Evolutionary conservation across 2,113 vertebrate genomes (phyloP).

Genomic region (Saguinus midas): DNA sequence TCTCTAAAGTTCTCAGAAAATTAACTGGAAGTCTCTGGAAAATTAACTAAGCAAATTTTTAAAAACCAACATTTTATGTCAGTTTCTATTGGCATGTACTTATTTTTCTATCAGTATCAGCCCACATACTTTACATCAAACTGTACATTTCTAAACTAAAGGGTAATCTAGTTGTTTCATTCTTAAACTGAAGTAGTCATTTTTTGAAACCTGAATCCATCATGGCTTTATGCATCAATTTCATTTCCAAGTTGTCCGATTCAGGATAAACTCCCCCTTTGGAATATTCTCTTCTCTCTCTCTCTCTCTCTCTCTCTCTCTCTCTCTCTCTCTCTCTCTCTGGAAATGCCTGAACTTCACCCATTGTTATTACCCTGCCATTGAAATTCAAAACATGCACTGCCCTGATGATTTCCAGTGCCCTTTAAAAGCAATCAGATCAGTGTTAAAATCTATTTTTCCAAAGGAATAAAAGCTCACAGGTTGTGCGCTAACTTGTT

Average conservation of each 20-base stretch:
- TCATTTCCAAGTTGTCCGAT: conserved; percentile 55
- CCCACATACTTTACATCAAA: not conserved
- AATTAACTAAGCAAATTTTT: not conserved
- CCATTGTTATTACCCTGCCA: conserved; percentile 76
- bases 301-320: not conserved
- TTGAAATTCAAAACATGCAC: conserved; percentile 79
- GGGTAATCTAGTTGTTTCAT: conserved; percentile 11
- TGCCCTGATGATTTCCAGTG: conserved; percentile 74
- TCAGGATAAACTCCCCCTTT: conserved; percentile 54
- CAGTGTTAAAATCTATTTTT: conserved; percentile 83
- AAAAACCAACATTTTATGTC: not conserved
- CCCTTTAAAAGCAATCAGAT: conserved; percentile 83
- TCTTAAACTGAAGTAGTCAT: not conserved
- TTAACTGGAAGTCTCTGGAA: conserved; percentile 46
- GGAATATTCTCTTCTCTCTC: conserved; percentile 73
- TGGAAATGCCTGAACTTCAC: conserved; percentile 77
- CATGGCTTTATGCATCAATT: conserved; percentile 27
- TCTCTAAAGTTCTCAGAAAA: conserved; percentile 35
- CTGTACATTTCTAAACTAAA: not conserved
- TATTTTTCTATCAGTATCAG: not conserved
- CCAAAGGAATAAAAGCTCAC: conserved; percentile 81
- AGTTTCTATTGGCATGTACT: not conserved
- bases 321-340: not conserved
- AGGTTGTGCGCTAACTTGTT: conserved; percentile 83
- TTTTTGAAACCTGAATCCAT: conserved; percentile 59